phyloP scores from a whole-genome alignment of 2,113 vertebrate genomes.

The Hemicordylus capensis region DNA sequence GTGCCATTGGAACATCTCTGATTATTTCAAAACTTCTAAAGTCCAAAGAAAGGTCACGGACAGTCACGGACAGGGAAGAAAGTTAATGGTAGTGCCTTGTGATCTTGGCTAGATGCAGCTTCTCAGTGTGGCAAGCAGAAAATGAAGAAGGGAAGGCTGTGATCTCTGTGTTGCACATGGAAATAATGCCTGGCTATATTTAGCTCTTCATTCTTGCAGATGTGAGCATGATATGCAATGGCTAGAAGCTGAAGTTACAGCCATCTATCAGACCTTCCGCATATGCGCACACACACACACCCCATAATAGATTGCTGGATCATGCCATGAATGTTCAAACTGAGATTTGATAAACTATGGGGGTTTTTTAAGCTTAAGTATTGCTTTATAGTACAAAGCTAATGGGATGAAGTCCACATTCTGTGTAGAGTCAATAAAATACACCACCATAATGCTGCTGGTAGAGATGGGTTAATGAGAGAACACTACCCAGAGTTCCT shows the following conservation, averaged over 20 bases:
- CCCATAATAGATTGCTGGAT: not conserved
- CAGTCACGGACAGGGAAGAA: not conserved
- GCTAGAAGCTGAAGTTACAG: not conserved
- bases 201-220: not conserved
- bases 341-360: not conserved
- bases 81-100: not conserved
- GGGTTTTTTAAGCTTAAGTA: too few relatives aligned
- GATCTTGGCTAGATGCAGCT: not conserved
- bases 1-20: not conserved
- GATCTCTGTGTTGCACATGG: not conserved
- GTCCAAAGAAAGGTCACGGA: not conserved
- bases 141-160: not conserved
- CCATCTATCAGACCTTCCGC: too few relatives aligned
- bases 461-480: not conserved
- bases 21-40: not conserved
- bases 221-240: not conserved
- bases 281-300: too few relatives aligned
- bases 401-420: not conserved
- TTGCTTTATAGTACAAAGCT: too few relatives aligned
- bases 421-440: not conserved
- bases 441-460: not conserved
- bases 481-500: not conserved
- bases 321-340: not conserved
- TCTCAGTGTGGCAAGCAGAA: not conserved
- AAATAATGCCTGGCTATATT: not conserved